Evolutionary conservation across 2,888 invertebrate genomes (phyloP).

Genomic region (Coenonympha arcania): DNA sequence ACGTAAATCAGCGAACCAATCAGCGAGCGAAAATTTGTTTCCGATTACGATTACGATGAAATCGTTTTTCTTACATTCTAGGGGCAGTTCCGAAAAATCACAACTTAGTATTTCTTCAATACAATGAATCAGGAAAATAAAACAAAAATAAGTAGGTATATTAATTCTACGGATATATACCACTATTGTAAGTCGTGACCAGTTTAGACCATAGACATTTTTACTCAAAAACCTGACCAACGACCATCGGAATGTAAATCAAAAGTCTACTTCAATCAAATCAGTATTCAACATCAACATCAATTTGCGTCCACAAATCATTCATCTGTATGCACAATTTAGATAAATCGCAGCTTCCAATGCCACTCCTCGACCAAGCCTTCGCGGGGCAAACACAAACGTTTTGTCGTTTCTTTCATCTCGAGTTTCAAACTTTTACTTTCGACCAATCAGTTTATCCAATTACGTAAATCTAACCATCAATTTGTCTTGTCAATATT

Average conservation of each 20-base stretch:
- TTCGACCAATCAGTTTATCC: conserved; percentile 16
- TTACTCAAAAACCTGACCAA: too few relatives aligned
- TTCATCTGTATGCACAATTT: conserved; percentile 21
- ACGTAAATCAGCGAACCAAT: too few relatives aligned
- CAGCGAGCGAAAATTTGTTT: too few relatives aligned
- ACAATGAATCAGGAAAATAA: too few relatives aligned
- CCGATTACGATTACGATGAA: too few relatives aligned
- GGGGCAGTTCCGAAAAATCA: too few relatives aligned
- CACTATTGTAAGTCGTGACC: not conserved
- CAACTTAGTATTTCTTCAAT: too few relatives aligned
- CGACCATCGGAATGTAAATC: not conserved
- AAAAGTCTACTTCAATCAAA: conserved; percentile 8
- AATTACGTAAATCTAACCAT: conserved; percentile 20
- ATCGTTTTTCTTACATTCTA: too few relatives aligned
- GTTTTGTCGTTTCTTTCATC: conserved; percentile 18
- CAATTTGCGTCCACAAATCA: conserved; percentile 21
- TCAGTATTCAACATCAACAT: conserved; percentile 18
- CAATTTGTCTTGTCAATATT: conserved; percentile 13
- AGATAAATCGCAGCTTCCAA: conserved; percentile 19
- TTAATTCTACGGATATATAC: too few relatives aligned
- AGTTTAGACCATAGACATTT: not conserved
- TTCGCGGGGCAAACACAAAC: conserved; percentile 14
- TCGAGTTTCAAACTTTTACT: conserved; percentile 18
- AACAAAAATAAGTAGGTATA: too few relatives aligned
- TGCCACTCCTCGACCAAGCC: conserved; percentile 17